Percentiles rank a stretch among this genome's conserved stretches.
Conservation (phyloP, 2,113 vertebrate genomes). For the Eulemur rufifrons region DNA sequence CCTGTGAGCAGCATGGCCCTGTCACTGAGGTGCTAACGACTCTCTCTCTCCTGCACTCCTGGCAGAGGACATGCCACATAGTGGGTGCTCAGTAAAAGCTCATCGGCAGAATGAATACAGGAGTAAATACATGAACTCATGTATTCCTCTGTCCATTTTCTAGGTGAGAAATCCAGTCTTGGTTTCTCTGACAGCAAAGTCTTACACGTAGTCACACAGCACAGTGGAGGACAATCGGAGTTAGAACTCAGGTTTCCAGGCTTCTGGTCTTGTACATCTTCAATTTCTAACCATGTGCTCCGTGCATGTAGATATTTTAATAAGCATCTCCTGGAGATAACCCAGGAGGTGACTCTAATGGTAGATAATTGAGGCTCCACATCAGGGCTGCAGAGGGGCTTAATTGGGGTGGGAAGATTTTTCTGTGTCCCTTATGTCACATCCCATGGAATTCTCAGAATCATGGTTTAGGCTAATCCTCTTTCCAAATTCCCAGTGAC, state of each 20-base stretch:
- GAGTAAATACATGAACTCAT: neutral
- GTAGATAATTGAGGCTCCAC: neutral
- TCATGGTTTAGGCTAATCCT: neutral
- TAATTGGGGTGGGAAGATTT: fast-evolving
- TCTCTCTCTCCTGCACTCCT: too few relatives aligned
- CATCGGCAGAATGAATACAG: neutral
- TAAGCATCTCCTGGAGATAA: neutral
- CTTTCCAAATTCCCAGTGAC: neutral
- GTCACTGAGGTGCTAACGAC: too few relatives aligned
- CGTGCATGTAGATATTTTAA: neutral
- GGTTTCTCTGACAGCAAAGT: neutral
- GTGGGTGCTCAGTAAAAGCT: too few relatives aligned
- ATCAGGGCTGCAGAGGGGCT: neutral
- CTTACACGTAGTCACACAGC: neutral
- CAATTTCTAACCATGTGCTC: neutral
- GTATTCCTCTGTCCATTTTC: neutral
- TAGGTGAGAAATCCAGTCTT: neutral
- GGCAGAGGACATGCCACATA: neutral
- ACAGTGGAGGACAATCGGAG: neutral
- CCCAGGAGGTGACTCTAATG: neutral
- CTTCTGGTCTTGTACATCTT: neutral
- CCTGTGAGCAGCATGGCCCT: neutral
- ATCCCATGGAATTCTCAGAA: neutral
- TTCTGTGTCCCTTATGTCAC: neutral
- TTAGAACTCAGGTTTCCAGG: neutral